phyloP scores from a whole-genome alignment of 2,888 invertebrate genomes.

The Diaphora mendica region DNA sequence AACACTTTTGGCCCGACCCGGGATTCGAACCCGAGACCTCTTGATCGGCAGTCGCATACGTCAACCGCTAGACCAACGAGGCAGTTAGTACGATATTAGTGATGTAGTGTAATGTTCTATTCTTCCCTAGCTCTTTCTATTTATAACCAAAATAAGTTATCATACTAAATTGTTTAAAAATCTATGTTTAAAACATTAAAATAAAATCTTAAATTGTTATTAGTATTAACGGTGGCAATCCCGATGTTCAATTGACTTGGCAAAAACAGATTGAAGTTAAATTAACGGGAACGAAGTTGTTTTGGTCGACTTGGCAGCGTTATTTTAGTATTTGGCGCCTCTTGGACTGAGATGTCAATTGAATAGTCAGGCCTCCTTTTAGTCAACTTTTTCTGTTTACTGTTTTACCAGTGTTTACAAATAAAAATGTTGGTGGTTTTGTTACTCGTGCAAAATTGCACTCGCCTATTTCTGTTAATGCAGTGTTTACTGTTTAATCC shows the following conservation, averaged over 20 bases:
- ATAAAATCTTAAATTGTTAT: slow-evolving; percentile 19
- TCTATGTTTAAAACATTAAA: background rate
- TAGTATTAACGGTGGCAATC: slow-evolving; percentile 21
- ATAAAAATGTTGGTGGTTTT: background rate
- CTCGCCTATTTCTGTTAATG: background rate
- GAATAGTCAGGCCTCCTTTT: slow-evolving; percentile 16
- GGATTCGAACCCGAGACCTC: no score
- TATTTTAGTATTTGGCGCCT: slow-evolving; percentile 30
- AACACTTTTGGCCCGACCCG: no score
- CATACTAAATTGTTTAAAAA: background rate
- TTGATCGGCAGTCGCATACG: no score
- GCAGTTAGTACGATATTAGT: no score
- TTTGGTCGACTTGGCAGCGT: slow-evolving; percentile 19
- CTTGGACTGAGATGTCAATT: slow-evolving; percentile 21
- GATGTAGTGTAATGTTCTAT: no score
- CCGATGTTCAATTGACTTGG: slow-evolving; percentile 26
- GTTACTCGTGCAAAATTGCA: background rate
- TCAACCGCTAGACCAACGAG: no score
- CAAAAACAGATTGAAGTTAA: slow-evolving; percentile 41
- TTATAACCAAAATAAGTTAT: slow-evolving; percentile 2
- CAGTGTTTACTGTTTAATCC: background rate
- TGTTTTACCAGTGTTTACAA: no score
- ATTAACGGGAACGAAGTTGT: slow-evolving; percentile 35
- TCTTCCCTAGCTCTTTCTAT: background rate
- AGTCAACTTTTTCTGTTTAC: slow-evolving; percentile 22